Evolutionary conservation across 2,888 invertebrate species (phyloP), one percentile per base, ranked within the genome.

Genomic region (Apotomis betuletana): DNA sequence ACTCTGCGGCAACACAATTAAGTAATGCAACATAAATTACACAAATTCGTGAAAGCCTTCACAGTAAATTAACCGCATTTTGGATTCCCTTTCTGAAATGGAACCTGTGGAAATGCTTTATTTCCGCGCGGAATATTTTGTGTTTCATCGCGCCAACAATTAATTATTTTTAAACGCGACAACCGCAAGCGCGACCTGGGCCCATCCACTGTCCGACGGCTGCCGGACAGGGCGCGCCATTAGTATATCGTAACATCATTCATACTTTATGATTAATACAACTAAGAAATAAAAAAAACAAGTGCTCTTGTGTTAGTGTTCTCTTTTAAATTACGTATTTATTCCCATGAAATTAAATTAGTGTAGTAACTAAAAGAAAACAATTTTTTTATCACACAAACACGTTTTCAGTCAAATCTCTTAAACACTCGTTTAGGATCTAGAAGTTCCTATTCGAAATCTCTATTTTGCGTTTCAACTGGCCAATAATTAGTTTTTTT

Each of bases 141-240:
- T 67, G 76, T 74, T 76, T 74, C 75, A 73, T 71, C 75, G 79
- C 76, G 67, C 75, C 70, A 74, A 75, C 77, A 79, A 79, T 80
- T 80, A 79, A 78, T 80, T 79, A 73, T 79, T 78, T 77, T 75
- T 77, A 79, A 78, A 77, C 67, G 80, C 77, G 79, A 79, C 79
- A 78, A 77, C 74, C 77, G 77, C 77, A 72, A 77, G 74, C 63
- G 75, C 74, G 41, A 57, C 51, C 73, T 68, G 69, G 72, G 64
- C 58, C 61, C 71, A 73, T 61, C 70, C 63, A 63, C 49, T 59
- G 54, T 3, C 54, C 13, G 46, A 67, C 41, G 38, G 8, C 52
- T 10, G 38, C 46, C 54, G 70, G 64, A 70, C 59, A 52, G 13
- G 1, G 5, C 36, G 27, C 27, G 27, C 1, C 27, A 27, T 27